Percentiles rank a stretch among this genome's conserved stretches.
These are phyloP conservation scores for Strix occidentalis DNA, from an alignment of 2,797 vertebrate species.

Conservation along the genomic window DNA sequence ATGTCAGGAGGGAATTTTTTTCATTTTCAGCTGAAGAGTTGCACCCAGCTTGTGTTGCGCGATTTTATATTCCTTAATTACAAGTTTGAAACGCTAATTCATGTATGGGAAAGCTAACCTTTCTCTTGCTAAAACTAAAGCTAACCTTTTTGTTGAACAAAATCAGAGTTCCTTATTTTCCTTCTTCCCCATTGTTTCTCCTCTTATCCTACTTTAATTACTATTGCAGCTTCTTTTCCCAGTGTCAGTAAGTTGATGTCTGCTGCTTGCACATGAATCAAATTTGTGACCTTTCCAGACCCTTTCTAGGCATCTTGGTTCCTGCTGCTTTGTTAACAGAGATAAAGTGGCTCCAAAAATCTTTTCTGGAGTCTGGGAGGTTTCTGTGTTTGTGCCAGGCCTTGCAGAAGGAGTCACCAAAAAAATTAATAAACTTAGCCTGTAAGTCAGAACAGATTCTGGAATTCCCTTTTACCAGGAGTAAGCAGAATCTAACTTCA, in stretches of 20 bases:
- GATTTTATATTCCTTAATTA: not conserved
- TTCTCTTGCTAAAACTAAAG: not conserved
- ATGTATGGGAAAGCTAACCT: not conserved
- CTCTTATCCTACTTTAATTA: not conserved
- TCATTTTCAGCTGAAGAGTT: not conserved
- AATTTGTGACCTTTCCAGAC: not conserved
- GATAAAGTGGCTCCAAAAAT: not conserved
- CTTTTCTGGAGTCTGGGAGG: not conserved
- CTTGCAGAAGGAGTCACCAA: not conserved
- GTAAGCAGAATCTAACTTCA: not conserved
- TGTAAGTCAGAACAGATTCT: not conserved
- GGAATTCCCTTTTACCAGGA: not conserved
- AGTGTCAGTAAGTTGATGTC: not conserved
- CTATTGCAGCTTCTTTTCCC: not conserved
- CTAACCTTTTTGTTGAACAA: slow-evolving; percentile 1
- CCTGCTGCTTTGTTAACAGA: not conserved
- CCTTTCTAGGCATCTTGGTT: not conserved
- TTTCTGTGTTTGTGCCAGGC: not conserved
- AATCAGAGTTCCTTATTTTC: not conserved
- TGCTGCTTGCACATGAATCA: slow-evolving; percentile 2
- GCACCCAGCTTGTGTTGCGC: not conserved
- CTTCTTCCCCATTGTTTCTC: not conserved
- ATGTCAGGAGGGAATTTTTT: not conserved
- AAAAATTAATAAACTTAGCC: not conserved
- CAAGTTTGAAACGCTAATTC: not conserved